phyloP scores from a whole-genome alignment of 2,888 invertebrate genomes.

The Machimus rusticus region DNA sequence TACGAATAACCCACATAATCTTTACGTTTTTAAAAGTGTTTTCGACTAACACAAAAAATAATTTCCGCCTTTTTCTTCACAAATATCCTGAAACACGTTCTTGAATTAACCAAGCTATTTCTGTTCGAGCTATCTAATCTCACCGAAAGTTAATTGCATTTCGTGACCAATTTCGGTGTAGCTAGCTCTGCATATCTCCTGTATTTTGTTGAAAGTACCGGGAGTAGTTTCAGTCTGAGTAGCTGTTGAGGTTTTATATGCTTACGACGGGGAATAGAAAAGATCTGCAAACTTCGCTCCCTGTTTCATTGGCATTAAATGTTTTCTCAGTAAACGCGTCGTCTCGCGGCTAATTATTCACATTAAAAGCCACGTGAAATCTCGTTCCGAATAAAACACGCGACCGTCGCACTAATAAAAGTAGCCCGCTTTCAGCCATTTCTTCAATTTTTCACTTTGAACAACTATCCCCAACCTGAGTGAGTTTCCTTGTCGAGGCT shows the following conservation, averaged over 20 bases:
- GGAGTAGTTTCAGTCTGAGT: background rate
- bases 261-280: background rate
- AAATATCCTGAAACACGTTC: background rate
- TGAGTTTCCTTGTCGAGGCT: constrained; percentile 4
- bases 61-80: background rate
- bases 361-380: constrained; percentile 44
- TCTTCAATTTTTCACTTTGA: constrained; percentile 22
- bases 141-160: background rate
- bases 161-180: background rate
- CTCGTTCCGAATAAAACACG: background rate
- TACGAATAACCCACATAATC: background rate
- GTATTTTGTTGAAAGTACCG: background rate
- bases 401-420: background rate
- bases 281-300: background rate
- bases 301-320: background rate
- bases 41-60: background rate
- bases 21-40: background rate
- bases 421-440: background rate
- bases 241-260: background rate
- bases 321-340: constrained; percentile 23
- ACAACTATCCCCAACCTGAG: background rate
- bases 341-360: constrained; percentile 45
- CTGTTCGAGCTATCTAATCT: background rate
- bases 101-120: background rate
- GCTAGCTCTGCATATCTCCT: background rate